Conservation (phyloP, 2,113 vertebrate species). For the Tor tambroides region DNA sequence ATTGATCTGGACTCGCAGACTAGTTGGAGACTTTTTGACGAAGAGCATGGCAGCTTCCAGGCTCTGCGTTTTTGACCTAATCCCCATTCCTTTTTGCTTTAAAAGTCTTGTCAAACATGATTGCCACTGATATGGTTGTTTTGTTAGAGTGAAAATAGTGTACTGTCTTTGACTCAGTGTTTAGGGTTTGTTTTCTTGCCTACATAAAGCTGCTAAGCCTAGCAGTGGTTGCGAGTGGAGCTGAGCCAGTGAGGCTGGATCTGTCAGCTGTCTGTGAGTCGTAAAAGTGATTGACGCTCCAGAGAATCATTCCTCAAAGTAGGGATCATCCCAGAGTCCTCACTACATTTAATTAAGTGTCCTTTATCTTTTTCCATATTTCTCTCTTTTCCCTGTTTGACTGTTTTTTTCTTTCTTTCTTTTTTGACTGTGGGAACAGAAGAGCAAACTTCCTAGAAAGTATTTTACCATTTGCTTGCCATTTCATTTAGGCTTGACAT, state of each 20-base stretch:
- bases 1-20: conserved; percentile 19
- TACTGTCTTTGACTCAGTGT: conserved; percentile 26
- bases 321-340: conserved; percentile 26
- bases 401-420: neutral
- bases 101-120: conserved; percentile 60
- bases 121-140: conserved; percentile 61
- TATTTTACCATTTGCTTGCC: neutral
- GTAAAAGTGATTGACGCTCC: conserved; percentile 42
- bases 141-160: conserved; percentile 62
- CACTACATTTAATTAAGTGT: conserved; percentile 30
- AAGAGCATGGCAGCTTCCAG: conserved; percentile 28
- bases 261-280: conserved; percentile 32
- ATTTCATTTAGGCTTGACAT: conserved; percentile 14
- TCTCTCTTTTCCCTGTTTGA: conserved; percentile 28
- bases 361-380: conserved; percentile 17
- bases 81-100: conserved; percentile 39
- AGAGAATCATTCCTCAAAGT: conserved; percentile 18
- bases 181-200: conserved; percentile 39
- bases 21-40: conserved; percentile 31
- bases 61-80: neutral
- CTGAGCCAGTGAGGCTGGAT: conserved; percentile 37
- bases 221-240: conserved; percentile 29
- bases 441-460: conserved; percentile 11
- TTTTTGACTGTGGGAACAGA: conserved; percentile 22
- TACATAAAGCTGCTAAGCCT: conserved; percentile 42